Conservation (phyloP, 2,113 vertebrate species). For the Hassar affinis region DNA sequence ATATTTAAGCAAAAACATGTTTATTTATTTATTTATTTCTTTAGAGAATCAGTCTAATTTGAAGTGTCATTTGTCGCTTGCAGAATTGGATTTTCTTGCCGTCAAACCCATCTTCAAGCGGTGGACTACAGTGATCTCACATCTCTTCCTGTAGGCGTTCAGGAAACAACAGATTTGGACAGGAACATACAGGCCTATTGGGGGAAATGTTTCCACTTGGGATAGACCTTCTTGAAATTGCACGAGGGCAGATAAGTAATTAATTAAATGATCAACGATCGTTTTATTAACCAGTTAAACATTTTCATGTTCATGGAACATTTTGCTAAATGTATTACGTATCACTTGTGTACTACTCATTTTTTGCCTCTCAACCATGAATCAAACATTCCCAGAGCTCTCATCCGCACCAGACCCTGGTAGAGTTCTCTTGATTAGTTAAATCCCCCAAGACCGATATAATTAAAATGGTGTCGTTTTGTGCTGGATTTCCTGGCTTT, state of each 20-base stretch:
- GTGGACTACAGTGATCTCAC: not conserved
- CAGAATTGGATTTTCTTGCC: not conserved
- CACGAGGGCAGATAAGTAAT: not conserved
- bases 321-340: not conserved
- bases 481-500: not conserved
- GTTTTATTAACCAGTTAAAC: too few species aligned
- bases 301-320: not conserved
- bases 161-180: not conserved
- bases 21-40: not conserved
- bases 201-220: not conserved
- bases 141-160: not conserved
- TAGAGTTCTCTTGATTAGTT: not conserved
- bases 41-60: not conserved
- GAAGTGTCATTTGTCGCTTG: not conserved
- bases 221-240: not conserved
- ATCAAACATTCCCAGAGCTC: not conserved
- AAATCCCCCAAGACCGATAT: not conserved
- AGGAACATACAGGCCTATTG: not conserved
- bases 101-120: not conserved
- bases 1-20: not conserved
- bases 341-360: not conserved
- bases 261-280: too few species aligned
- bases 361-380: not conserved
- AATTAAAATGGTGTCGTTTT: slow-evolving; percentile 16
- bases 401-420: too few species aligned